Evolutionary conservation across 2,888 invertebrate species (phyloP), one percentile per base, ranked within the genome.

Genomic region (Leucozona laternaria): DNA sequence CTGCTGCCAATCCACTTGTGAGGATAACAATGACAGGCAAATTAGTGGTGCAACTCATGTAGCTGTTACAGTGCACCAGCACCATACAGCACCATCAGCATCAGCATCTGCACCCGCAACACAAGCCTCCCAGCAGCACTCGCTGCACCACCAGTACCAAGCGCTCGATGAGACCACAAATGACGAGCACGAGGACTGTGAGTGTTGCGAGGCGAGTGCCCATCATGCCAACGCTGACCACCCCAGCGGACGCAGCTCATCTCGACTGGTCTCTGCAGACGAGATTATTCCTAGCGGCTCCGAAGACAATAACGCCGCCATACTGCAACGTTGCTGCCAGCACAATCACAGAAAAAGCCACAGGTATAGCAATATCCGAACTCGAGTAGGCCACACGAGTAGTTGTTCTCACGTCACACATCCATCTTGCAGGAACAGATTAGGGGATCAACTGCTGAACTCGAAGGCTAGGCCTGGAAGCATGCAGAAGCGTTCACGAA

Each of bases 281-380:
- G 89, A 89, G 75, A 88, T 88, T 79, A 88, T 88, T 64, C 89
- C 89, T 40, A 90, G 90, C 81, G 88, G 89, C 25, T 89, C 89
- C 0, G 90, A 90, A 75, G 89, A 89, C 72, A 89, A 86, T 20
- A n/a, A n/a, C n/a, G 31, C 82, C 4, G 78, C 86, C 78, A 86
- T 86, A 13, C 53, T 86, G 58, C 82, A 86, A 58, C 68, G 86
- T 43, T 86, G 86, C 70, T 86, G 89, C 81, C 82, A 81, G 45
- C 72, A 84, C 20, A 80, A 84, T 80, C 85, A 88, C 57, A 87
- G 87, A 85, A 86, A 82, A 71, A 86, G 86, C 82, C 86, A 86
- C 78, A 86, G 86, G 86, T 86, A 86, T 82, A 71, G 57, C 73
- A 71, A 82, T 75, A 79, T 66, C 37, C 78, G 78, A 75, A 64